Base-by-base conservation (phyloP, 2,888 invertebrate species). In the Bruchidius siliquastri region DNA sequence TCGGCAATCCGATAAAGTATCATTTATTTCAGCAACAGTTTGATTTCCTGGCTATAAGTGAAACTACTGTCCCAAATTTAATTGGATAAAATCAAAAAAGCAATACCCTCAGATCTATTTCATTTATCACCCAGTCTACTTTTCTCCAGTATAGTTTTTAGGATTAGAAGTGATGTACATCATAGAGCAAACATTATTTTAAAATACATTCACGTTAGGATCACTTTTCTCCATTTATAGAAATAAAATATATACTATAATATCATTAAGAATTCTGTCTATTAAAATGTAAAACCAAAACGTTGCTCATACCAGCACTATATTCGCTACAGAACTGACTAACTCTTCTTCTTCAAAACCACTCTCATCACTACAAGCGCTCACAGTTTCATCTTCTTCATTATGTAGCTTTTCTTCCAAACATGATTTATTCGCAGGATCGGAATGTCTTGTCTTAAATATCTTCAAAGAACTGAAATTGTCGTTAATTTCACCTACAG, bases 351-450 rank as follows among this genome's bases (percentile, higher is more conserved):
- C 96, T 30, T 95, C 96, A 86, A 96, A 96, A 2, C 96, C 96
- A 74, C 95, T 96, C 85, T 97, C 96, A 82, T 96, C 96, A 85
- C 95, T 95, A 84, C 94, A 93, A 77, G 93, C 96, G 82, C 95
- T 95, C 82, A 92, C 92, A 78, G 85, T 86, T 77, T 89, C 88
- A 73, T 88, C 87, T 71, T 88, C 87, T 72, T 79, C 77, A 6
- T 68, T 73, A 21, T 22, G 67, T 49, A 69, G 71, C 22, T 76
- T 76, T 32, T 77, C 73, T 20, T 75, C 76, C 22, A 30, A 72
- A 71, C 71, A 71, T n/a, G 26, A 49, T 22, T 73, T 74, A 20
- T 73, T 74, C n/a, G 84, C 85, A 85, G 87, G 79, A 8, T 79
- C 80, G 3, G 76, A 74, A 72, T 74, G 80, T 74, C 82, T 80